Evolutionary conservation across 2,888 invertebrate species (phyloP).

Genomic region (Cecidostiba fungosa): DNA sequence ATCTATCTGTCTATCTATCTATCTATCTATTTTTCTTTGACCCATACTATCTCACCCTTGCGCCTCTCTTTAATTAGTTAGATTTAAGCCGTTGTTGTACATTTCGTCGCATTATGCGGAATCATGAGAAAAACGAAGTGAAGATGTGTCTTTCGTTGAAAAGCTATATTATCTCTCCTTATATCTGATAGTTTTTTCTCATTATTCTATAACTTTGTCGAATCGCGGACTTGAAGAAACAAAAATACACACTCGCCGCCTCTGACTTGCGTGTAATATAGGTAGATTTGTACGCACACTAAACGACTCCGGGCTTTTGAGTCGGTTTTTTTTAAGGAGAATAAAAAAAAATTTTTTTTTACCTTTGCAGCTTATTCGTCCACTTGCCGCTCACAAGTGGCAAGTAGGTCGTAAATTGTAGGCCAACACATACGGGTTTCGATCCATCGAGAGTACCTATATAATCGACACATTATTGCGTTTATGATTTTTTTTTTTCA

Average conservation of each 20-base stretch:
- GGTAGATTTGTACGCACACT: constrained; percentile 51
- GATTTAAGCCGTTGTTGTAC: constrained; percentile 59
- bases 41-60: constrained; percentile 31
- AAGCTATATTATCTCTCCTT: constrained; percentile 16
- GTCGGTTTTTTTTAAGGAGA: constrained; percentile 10
- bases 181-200: constrained; percentile 19
- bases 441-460: constrained; percentile 46
- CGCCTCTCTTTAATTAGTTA: constrained; percentile 8
- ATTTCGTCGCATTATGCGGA: constrained; percentile 52
- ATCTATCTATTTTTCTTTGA: constrained; percentile 14
- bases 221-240: constrained; percentile 25
- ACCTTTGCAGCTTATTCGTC: constrained; percentile 50
- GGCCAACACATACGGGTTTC: constrained; percentile 57
- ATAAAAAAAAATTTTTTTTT: constrained; percentile 41
- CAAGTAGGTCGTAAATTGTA: constrained; percentile 55
- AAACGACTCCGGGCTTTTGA: constrained; percentile 48
- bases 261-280: constrained; percentile 55
- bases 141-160: constrained; percentile 32
- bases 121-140: constrained; percentile 33
- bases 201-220: constrained; percentile 31
- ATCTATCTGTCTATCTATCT: constrained; percentile 46
- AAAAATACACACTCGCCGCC: constrained; percentile 49
- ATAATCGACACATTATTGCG: constrained; percentile 25
- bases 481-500: constrained; percentile 20
- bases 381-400: constrained; percentile 35